Percentiles rank a stretch among this genome's conserved stretches.
phyloP scores from a whole-genome alignment of 92 coral and sea anemone genomes.

The Palythoa heliodiscus region DNA sequence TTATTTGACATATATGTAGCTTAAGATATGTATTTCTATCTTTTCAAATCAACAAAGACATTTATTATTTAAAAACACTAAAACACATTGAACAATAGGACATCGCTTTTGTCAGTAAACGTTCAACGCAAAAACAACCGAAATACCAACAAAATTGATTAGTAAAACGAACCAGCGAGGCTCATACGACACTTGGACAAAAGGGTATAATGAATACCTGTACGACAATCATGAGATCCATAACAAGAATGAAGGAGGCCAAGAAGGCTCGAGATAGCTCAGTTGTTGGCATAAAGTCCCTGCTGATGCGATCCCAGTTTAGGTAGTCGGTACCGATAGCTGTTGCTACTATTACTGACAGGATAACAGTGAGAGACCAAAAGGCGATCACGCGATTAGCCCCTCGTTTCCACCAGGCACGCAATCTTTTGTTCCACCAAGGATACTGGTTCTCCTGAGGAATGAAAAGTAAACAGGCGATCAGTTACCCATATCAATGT shows the following conservation, averaged over 20 bases:
- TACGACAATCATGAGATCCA: constrained; percentile 86
- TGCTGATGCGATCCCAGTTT: constrained; percentile 85
- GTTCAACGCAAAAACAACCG: too few species aligned
- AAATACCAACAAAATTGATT: too few species aligned
- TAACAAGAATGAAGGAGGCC: constrained; percentile 84
- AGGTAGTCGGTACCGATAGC: constrained; percentile 74
- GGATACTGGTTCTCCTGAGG: constrained; percentile 77
- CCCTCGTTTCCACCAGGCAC: constrained; percentile 80
- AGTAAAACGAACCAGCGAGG: too few species aligned
- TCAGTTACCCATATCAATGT: background rate
- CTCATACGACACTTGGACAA: background rate
- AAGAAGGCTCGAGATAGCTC: constrained; percentile 80
- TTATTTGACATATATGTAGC: too few species aligned
- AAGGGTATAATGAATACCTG: constrained; percentile 53
- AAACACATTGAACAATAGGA: too few species aligned
- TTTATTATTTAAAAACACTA: too few species aligned
- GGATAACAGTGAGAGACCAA: constrained; percentile 67
- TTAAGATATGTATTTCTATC: too few species aligned
- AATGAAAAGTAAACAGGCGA: background rate
- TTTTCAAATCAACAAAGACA: too few species aligned
- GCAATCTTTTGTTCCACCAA: constrained; percentile 72
- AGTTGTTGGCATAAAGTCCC: constrained; percentile 82
- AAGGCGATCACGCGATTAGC: constrained; percentile 82
- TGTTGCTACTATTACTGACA: constrained; percentile 75
- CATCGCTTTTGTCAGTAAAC: too few species aligned